A percentile compares a stretch with the other conserved stretches of the same genome.
These are phyloP conservation scores for Anser brachyrhynchus DNA, from an alignment of 2,113 vertebrate genomes.

Conservation along the genomic window DNA sequence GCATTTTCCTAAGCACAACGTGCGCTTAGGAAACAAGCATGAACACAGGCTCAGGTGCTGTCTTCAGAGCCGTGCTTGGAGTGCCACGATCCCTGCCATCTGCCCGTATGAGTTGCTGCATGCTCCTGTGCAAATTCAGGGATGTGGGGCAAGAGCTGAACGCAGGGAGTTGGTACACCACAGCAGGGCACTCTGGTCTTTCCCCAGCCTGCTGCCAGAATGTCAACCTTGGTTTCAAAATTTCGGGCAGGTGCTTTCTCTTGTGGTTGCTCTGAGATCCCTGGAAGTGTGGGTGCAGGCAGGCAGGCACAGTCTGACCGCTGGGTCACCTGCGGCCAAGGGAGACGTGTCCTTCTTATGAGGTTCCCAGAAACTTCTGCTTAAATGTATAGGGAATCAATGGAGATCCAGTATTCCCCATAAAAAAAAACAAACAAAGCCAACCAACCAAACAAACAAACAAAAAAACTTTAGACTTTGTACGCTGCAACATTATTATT, in stretches of 20 bases:
- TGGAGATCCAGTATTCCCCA: not conserved
- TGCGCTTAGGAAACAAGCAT: not conserved
- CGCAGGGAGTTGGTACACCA: not conserved
- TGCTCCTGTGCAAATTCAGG: too few relatives aligned
- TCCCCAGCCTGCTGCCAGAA: not conserved
- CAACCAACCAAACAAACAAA: not conserved
- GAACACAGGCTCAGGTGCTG: not conserved
- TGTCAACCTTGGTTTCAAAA: not conserved
- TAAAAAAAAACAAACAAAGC: not conserved
- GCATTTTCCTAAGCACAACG: fast-evolving
- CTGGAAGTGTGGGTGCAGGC: not conserved
- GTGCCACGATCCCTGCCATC: not conserved
- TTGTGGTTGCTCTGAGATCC: not conserved
- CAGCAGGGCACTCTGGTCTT: not conserved
- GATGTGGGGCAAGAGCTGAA: not conserved
- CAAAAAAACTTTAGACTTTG: not conserved
- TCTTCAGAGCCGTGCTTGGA: not conserved
- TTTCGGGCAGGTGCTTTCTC: fast-evolving
- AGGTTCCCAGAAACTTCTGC: not conserved
- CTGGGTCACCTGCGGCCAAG: not conserved
- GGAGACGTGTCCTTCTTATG: fast-evolving
- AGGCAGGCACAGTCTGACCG: not conserved
- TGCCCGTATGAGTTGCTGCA: not conserved
- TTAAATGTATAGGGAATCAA: not conserved
- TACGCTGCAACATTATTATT: not conserved